phyloP scores from a whole-genome alignment of 2,888 invertebrate genomes.

The Caenorhabditis sp. region DNA sequence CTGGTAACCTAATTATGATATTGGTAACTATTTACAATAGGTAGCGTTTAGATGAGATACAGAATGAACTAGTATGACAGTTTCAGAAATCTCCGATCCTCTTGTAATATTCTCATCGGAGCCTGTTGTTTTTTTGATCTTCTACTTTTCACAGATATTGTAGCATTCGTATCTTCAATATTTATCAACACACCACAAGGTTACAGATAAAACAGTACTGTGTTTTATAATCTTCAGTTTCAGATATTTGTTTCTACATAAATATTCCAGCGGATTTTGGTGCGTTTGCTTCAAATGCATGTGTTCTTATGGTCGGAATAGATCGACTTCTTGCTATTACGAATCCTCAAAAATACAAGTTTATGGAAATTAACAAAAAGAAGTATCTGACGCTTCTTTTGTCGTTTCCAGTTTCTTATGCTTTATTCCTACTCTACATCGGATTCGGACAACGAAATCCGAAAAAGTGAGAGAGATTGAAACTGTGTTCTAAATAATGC shows the following conservation, averaged over 20 bases:
- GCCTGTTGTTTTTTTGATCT: conserved; percentile 28
- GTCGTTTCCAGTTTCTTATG: conserved; percentile 5
- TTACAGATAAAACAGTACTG: background rate
- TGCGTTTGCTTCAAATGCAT: background rate
- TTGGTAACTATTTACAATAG: conserved; percentile 32
- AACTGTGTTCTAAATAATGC: too few species aligned
- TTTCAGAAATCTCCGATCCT: conserved; percentile 28
- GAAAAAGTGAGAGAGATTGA: background rate
- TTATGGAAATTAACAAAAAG: background rate
- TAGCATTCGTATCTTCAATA: conserved; percentile 24
- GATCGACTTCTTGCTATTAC: conserved; percentile 16
- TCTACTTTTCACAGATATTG: conserved; percentile 25
- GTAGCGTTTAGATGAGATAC: conserved; percentile 2
- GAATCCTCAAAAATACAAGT: conserved; percentile 9
- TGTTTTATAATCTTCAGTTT: background rate
- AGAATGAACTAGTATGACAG: background rate
- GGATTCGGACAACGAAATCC: background rate
- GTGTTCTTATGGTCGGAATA: conserved; percentile 10
- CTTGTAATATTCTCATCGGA: conserved; percentile 33
- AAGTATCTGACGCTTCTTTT: conserved; percentile 8
- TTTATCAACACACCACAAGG: conserved; percentile 20
- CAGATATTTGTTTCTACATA: conserved; percentile 17
- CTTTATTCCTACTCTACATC: background rate
- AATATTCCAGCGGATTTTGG: conserved; percentile 6
- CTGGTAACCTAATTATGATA: conserved; percentile 34